These are phyloP conservation scores for Cistogaster globosa DNA, from an alignment of 2,888 invertebrate genomes.

Conservation along the genomic window DNA sequence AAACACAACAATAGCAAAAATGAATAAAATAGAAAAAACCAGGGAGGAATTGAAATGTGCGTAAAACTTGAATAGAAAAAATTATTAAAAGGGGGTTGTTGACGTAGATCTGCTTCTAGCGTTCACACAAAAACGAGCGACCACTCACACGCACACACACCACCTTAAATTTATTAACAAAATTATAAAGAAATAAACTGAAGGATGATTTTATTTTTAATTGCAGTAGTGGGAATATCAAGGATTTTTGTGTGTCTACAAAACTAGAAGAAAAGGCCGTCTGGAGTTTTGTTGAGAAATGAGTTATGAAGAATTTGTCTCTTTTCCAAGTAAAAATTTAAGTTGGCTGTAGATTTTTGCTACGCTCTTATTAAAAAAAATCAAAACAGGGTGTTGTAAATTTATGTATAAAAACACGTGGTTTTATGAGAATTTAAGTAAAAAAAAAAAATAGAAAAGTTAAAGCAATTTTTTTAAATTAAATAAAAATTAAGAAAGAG, in stretches of 20 bases:
- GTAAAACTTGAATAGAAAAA: slow-evolving; percentile 53
- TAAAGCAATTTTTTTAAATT: background rate
- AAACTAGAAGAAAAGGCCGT: slow-evolving; percentile 19
- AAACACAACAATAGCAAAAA: slow-evolving; percentile 6
- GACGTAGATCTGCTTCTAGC: slow-evolving; percentile 20
- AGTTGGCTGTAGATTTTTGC: slow-evolving; percentile 3
- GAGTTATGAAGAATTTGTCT: too few species aligned
- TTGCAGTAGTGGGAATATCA: slow-evolving; percentile 55
- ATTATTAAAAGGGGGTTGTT: slow-evolving; percentile 39
- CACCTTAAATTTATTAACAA: background rate
- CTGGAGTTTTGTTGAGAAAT: slow-evolving; percentile 2
- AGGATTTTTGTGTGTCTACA: slow-evolving; percentile 51
- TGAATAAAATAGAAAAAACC: slow-evolving; percentile 39
- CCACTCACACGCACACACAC: background rate
- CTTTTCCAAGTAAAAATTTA: background rate
- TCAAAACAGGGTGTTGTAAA: slow-evolving; percentile 8
- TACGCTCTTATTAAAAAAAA: too few species aligned
- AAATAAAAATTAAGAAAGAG: too few species aligned
- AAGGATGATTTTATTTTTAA: slow-evolving; percentile 12
- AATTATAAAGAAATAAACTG: slow-evolving; percentile 12
- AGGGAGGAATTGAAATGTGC: slow-evolving; percentile 66
- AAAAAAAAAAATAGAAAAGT: too few species aligned
- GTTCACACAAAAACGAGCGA: background rate
- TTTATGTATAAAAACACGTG: slow-evolving; percentile 33
- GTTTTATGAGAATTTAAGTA: background rate